Base-by-base conservation (phyloP, 2,888 invertebrate genomes). In the Diaprepes abbreviatus region DNA sequence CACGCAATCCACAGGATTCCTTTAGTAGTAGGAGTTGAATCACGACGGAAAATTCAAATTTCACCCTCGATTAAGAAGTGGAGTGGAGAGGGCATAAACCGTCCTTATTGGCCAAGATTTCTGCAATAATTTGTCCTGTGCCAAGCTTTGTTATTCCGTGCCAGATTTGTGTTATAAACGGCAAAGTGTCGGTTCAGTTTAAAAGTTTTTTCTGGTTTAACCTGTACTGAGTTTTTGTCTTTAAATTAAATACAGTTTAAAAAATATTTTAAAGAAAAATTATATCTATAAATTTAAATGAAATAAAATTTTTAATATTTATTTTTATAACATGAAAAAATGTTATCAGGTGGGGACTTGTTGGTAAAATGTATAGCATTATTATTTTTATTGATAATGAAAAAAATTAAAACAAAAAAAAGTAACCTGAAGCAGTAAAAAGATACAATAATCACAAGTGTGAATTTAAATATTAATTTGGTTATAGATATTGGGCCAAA, bases 71-170 rank as follows among this genome's bases (percentile, higher is more conserved):
- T 43, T 57, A 50, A 57, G 58, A 24, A 54, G 28, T 31, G 35
- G 43, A 50, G 36, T 43, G 60, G 77, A 78, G 73, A 80, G 78
- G 76, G 76, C 70, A 72, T 64, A 63, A 66, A 38, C 43, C 60
- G 21, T 74, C 74, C 70, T 71, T 57, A 82, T 82, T 82, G 81
- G 81, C 75, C 72, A 79, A 82, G 80, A 80, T 74, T 72, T 69
- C 70, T 73, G 73, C 73, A 77, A 75, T 75, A 73, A 75, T 75
- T 71, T 58, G 60, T 57, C 66, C 63, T 38, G 59, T 59, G 74
- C 66, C 70, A 69, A 24, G 71, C 50, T 48, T 66, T 66, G 66
- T 66, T 66, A 50, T 50, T 17, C 12, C 71, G 66, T 75, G 65
- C 71, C 73, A 75, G 78, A 76, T 78, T 78, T 78, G 74, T 74